Base-by-base conservation (phyloP, 2,113 vertebrate genomes). In the Chloropsis hardwickii region DNA sequence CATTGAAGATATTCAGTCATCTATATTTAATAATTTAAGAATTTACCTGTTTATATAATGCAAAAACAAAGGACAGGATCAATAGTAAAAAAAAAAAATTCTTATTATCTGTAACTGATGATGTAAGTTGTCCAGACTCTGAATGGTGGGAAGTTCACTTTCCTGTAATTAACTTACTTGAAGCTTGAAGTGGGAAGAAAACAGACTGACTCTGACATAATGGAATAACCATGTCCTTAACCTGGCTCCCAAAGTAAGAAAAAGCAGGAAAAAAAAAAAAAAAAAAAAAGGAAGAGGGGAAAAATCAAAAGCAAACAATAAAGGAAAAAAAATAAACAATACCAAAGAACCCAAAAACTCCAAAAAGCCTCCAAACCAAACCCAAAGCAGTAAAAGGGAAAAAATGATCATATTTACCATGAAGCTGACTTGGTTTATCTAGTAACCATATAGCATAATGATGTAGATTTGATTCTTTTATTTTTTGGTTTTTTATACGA, bases 81-180 rank as follows among this genome's bases (percentile, higher is more conserved):
- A 78, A 1, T 27, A 83, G 16, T 31, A 89, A n/a, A 15, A 42
- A 33, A 14, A 39, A 4, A 78, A 72, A 66, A 3, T 11, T 48
- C 1, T 57, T 81, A 15, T 54, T 79, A 22, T 22, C 29, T 74
- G 9, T 21, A 17, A 50, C 27, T 53, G 73, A 17, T 67, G n/a
- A 65, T n/a, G 19, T 37, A 51, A 65, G 2, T 54, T 79, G 44
- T 1, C 18, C 8, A 81, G 39, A 66, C 4, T 53, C 0, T 0
- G 40, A 76, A 69, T 10, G 18, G 4, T 58, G 20, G 22, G 18
- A 74, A 35, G 14, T 29, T 3, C 6, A 53, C 9, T 37, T 54
- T 11, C 14, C 10, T 65, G 31, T 48, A 56, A 3, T 27, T 88
- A 60, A 69, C 10, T 48, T 76, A 24, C 33, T 37, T 11, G 7